A percentile compares a stretch with the other conserved stretches of the same genome.
These are phyloP conservation scores for Mastomys natalensis DNA, from an alignment of 2,113 vertebrate species.

Conservation along the genomic window DNA sequence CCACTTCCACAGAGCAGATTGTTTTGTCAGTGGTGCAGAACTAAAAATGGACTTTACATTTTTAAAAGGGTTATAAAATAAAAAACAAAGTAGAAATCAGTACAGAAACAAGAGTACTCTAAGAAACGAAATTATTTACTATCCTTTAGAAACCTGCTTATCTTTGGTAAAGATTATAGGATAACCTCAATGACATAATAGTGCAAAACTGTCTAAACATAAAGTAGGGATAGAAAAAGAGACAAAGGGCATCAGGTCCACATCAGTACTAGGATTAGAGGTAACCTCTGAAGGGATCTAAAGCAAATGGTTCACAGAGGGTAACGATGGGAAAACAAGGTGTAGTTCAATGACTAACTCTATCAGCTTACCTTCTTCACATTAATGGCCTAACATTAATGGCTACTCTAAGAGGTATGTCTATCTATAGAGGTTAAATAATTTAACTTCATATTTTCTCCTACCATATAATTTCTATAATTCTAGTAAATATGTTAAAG, in stretches of 20 bases:
- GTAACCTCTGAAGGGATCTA: not conserved
- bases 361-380: not conserved
- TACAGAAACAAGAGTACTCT: not conserved
- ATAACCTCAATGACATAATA: not conserved
- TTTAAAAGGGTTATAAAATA: constrained; percentile 18
- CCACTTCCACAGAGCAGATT: not conserved
- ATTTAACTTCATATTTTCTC: not conserved
- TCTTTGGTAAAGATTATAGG: not conserved
- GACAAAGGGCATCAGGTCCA: not conserved
- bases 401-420: not conserved
- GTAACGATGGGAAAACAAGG: not conserved
- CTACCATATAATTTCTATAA: not conserved
- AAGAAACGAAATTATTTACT: not conserved
- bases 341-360: not conserved
- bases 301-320: not conserved
- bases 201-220: not conserved
- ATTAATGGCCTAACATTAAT: not conserved
- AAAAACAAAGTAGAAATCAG: constrained; percentile 4
- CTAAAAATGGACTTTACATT: not conserved
- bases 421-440: not conserved
- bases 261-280: not conserved
- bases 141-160: not conserved
- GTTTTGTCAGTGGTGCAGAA: not conserved
- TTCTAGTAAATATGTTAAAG: not conserved
- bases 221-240: not conserved